Base-by-base conservation (phyloP, 2,113 vertebrate species). In the Puffinus mauretanicus region DNA sequence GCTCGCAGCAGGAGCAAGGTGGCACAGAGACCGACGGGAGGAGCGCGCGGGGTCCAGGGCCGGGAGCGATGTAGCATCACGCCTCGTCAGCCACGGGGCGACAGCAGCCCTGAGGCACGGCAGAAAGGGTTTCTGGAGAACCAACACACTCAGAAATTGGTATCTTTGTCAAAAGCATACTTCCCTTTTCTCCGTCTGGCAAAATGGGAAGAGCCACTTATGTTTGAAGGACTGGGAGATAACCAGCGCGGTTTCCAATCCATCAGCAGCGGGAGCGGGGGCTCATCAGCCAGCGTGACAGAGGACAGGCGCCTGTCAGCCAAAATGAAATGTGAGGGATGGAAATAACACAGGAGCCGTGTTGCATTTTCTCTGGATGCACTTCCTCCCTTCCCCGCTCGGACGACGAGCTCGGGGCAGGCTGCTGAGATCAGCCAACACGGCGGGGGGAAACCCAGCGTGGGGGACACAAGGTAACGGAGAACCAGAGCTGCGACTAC, bases 371-470 rank as follows among this genome's bases (percentile, higher is more conserved):
- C 22, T 58, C 38, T 11, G 12, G 32, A 34, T 25, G 36, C 14
- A 6, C 57, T 36, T 55, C 38, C 13, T 44, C 29, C 52, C 52
- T 18, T n/a, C 32, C 51, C 49, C 9, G 2, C 61, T 6, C 22
- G 46, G 46, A 4, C 1, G 3, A 30, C 6, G 17, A 75, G 52
- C 25, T 38, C 10, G 40, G 36, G 66, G 27, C 34, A 27, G 65
- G 64, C n/a, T 49, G 87, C 75, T 12, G 51, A 7, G 75, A 17
- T 18, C 54, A 27, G 17, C 36, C 49, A 24, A 12, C 16, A 6
- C 1, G 1, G 11, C 1, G 32, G 25, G 62, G 36, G 15, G 36
- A 51, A 76, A 34, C 13, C 1, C 7, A 54, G 9, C 2, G 2
- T 1, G 7, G n/a, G 12, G 47, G 13, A 15, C 11, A 24, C 17